Conservation (phyloP, 2,113 vertebrate species). For the Rutilus rutilus region DNA sequence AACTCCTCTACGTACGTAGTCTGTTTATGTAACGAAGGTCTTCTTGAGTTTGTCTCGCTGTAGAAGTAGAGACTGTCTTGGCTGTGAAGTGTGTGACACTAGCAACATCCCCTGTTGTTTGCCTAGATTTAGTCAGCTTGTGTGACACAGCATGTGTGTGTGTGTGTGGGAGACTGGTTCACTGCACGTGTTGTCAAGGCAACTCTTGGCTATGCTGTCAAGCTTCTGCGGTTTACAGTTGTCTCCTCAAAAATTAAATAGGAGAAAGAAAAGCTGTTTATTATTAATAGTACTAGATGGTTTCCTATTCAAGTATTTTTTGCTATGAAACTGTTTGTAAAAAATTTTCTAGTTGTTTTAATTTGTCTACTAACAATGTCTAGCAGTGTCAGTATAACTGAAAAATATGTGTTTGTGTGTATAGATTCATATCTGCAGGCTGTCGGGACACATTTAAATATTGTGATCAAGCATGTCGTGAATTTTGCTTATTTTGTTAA, state of each 20-base stretch:
- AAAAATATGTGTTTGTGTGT: too few species aligned
- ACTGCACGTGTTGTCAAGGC: slow-evolving; percentile 16
- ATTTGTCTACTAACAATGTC: too few species aligned
- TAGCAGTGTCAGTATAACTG: too few species aligned
- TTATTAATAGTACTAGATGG: neutral
- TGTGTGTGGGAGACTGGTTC: neutral
- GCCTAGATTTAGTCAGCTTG: neutral
- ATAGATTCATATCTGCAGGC: too few species aligned
- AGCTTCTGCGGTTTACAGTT: neutral
- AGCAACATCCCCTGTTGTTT: neutral
- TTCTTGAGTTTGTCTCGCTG: neutral
- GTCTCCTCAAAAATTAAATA: neutral
- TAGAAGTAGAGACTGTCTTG: neutral
- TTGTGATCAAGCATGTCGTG: too few species aligned
- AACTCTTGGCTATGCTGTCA: neutral
- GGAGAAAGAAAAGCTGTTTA: neutral
- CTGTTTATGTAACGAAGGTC: slow-evolving; percentile 20
- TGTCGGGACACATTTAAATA: too few species aligned
- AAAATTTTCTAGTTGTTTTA: too few species aligned
- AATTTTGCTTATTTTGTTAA: too few species aligned
- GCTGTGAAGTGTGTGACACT: neutral
- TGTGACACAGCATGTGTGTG: neutral
- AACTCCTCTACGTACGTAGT: neutral
- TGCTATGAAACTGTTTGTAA: too few species aligned
- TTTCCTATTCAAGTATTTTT: too few species aligned